A percentile compares a stretch with the other conserved stretches of the same genome.
Evolutionary conservation across 2,888 invertebrate genomes (phyloP).

Genomic region (Nomada flava): DNA sequence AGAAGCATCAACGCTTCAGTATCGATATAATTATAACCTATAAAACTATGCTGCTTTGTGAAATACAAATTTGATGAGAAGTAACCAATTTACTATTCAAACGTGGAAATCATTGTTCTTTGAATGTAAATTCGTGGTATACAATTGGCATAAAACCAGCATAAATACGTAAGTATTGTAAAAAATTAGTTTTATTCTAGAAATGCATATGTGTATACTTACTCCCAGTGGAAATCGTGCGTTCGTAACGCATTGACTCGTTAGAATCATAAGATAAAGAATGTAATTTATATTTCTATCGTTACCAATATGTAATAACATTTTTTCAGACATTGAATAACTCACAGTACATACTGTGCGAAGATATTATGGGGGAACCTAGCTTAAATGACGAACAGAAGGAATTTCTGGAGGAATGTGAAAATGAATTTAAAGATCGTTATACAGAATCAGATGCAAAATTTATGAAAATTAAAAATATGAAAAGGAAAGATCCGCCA

Average conservation of each 20-base stretch:
- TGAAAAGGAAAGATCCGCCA: conserved; percentile 85
- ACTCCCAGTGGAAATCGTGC: no score
- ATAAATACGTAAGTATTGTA: neutral
- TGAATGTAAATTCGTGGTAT: neutral
- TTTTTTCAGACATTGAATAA: neutral
- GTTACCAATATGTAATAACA: neutral
- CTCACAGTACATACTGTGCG: neutral
- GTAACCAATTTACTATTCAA: neutral
- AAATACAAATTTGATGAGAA: neutral
- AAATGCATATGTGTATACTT: neutral
- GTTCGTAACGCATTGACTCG: no score
- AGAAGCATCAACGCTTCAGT: neutral
- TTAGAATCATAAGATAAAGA: no score
- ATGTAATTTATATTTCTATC: no score
- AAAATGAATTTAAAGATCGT: conserved; percentile 87
- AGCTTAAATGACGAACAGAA: conserved; percentile 87
- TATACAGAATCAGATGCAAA: conserved; percentile 88
- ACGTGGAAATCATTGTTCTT: neutral
- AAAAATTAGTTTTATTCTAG: neutral
- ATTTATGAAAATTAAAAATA: conserved; percentile 85
- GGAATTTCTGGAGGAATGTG: conserved; percentile 87
- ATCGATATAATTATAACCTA: neutral
- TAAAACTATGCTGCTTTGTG: neutral
- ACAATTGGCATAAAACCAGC: neutral
- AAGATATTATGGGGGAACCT: conserved; percentile 80